Evolutionary conservation across 2,888 invertebrate species (phyloP).

Genomic region (Nematopogon swammerdamellus): DNA sequence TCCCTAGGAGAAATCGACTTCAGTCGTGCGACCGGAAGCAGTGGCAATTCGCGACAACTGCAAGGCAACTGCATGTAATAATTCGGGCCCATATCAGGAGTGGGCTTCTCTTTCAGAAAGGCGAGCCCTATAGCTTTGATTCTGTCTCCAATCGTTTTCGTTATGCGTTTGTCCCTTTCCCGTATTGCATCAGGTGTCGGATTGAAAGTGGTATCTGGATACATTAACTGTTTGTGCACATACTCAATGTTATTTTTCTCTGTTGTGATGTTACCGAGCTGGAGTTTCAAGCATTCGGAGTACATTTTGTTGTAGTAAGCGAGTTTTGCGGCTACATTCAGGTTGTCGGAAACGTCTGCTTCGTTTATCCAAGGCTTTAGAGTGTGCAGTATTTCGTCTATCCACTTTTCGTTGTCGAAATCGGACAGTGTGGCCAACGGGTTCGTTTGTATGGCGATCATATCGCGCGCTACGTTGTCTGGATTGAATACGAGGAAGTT

Average conservation of each 20-base stretch:
- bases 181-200: background rate
- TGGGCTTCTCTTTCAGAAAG: slow-evolving; percentile 36
- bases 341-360: slow-evolving; percentile 25
- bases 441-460: slow-evolving; percentile 27
- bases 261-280: slow-evolving; percentile 29
- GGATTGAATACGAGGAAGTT: slow-evolving; percentile 40
- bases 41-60: slow-evolving; percentile 30
- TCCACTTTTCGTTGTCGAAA: slow-evolving; percentile 38
- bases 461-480: slow-evolving; percentile 25
- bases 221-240: no score
- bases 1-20: no score
- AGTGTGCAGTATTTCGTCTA: slow-evolving; percentile 32
- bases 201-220: no score
- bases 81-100: slow-evolving; percentile 24
- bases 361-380: slow-evolving; percentile 36
- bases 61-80: slow-evolving; percentile 30
- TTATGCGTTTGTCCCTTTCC: slow-evolving; percentile 25
- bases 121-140: slow-evolving; percentile 39
- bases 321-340: slow-evolving; percentile 40
- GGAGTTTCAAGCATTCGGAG: slow-evolving; percentile 29
- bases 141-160: slow-evolving; percentile 33
- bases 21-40: no score
- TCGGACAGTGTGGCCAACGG: slow-evolving; percentile 29
- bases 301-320: slow-evolving; percentile 33
- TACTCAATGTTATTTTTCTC: no score